phyloP scores from a whole-genome alignment of 2,797 vertebrate species.

The Hozukius guyotensis region DNA sequence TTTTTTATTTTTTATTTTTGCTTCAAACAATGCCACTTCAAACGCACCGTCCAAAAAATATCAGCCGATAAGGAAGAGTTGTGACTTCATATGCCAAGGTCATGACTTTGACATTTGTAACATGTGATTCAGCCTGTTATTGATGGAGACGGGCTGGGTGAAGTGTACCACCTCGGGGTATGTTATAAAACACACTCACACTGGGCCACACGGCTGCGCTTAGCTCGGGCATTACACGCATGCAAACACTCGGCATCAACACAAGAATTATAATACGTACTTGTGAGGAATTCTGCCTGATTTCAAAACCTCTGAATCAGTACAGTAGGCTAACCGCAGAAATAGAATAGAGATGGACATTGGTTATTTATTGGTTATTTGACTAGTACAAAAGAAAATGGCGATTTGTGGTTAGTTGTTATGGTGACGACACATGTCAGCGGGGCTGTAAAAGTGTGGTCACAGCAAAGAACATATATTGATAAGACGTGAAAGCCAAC shows the following conservation, averaged over 20 bases:
- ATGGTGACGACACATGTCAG: too few species aligned
- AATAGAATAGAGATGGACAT: too few species aligned
- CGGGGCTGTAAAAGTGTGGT: too few species aligned
- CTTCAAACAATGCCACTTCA: background rate
- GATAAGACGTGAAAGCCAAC: too few species aligned
- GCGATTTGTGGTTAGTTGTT: too few species aligned
- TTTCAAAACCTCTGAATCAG: background rate
- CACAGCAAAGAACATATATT: too few species aligned
- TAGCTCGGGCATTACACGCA: background rate
- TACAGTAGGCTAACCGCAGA: background rate
- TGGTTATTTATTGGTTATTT: too few species aligned
- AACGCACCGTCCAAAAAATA: background rate
- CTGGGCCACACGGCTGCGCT: constrained; percentile 9
- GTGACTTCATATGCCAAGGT: constrained; percentile 69
- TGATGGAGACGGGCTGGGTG: constrained; percentile 61
- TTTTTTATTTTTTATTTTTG: background rate
- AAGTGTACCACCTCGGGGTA: constrained; percentile 58
- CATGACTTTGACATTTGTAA: constrained; percentile 59
- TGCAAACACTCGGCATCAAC: background rate
- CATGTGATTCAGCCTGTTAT: constrained; percentile 67
- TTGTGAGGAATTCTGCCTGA: background rate
- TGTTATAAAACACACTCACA: constrained; percentile 50
- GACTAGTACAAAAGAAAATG: too few species aligned
- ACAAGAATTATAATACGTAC: background rate
- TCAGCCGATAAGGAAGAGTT: constrained; percentile 9